These are phyloP conservation scores for Pontoporia blainvillei DNA, from an alignment of 2,113 vertebrate genomes.

Conservation along the genomic window DNA sequence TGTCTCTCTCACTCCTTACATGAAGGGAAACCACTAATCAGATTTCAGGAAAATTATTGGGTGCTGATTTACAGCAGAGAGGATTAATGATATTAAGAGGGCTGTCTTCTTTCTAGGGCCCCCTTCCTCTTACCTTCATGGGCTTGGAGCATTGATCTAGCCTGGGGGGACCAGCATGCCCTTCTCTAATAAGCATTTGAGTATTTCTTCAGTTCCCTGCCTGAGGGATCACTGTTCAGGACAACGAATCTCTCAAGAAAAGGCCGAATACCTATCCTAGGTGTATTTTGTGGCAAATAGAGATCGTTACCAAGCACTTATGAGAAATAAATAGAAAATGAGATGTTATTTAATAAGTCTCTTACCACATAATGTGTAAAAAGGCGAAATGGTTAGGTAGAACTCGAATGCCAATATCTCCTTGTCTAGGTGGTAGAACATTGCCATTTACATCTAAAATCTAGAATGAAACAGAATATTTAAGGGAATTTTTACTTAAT, in stretches of 20 bases:
- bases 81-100: background rate
- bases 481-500: slow-evolving; percentile 9
- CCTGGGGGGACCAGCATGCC: background rate
- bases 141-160: background rate
- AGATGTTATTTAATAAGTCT: slow-evolving; percentile 10
- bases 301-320: background rate
- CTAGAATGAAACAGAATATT: slow-evolving; percentile 75
- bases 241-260: background rate
- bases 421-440: slow-evolving; percentile 80
- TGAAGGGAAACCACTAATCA: background rate
- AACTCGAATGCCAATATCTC: slow-evolving; percentile 84
- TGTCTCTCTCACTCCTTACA: background rate
- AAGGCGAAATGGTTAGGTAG: slow-evolving; percentile 82
- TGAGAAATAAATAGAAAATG: slow-evolving; percentile 28
- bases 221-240: background rate
- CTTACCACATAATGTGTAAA: slow-evolving; percentile 86
- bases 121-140: background rate
- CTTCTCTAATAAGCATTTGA: background rate
- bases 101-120: background rate
- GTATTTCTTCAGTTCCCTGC: background rate
- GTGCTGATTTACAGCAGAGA: background rate
- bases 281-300: background rate
- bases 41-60: background rate
- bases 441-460: slow-evolving; percentile 83
- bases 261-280: background rate